Evolutionary conservation across 1,140 invertebrate species (phyloP), one percentile per base, ranked within the genome.

Genomic region (Elymnias hypermnestra): DNA sequence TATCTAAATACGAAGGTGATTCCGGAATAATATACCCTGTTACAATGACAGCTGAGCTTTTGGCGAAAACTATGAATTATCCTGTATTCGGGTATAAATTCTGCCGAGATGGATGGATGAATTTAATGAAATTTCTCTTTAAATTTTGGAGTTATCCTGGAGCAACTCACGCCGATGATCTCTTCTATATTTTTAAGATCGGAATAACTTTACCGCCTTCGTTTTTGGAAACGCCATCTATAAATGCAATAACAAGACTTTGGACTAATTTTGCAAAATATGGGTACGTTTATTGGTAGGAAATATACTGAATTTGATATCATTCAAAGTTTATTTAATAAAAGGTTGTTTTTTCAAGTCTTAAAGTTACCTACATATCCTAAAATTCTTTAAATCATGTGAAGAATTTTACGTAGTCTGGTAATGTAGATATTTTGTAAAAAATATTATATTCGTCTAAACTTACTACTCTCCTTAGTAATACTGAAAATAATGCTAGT

Each of bases 211-310:
- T 72, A 2, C 53, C 61, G 2, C 46, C 57, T 10, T 44, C 54
- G 2, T 59, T 59, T 21, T 22, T 63, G 1, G 78, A 83, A 56
- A 53, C 26, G 4, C 37, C 62, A 1, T 59, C 69, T 5, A 59
- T 70, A 10, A 36, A 72, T n/a, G 66, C 52, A 44, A 52, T 83
- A 22, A 74, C 64, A 7, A 65, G 47, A 0, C 46, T 79, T 49
- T 83, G 78, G 78, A 75, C 74, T 2, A 77, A 77, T 33, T 83
- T 83, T 26, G 76, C 75, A 0, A 81, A 75, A 58, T 68, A 53
- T 28, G 59, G 63, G 79, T 81, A 60, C 56, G 65, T 47, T 0
- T 7, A 23, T 23, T 23, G 22, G 6, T 22, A 22, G 1, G 19
- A 21, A 21, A 21, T 21, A 6, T 6, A 21, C 19, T 4, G 6